Evolutionary conservation across 92 coral and sea anemone genomes (phyloP), one percentile per base, ranked within the genome.

Genomic region (Phenganax stokvisi): DNA sequence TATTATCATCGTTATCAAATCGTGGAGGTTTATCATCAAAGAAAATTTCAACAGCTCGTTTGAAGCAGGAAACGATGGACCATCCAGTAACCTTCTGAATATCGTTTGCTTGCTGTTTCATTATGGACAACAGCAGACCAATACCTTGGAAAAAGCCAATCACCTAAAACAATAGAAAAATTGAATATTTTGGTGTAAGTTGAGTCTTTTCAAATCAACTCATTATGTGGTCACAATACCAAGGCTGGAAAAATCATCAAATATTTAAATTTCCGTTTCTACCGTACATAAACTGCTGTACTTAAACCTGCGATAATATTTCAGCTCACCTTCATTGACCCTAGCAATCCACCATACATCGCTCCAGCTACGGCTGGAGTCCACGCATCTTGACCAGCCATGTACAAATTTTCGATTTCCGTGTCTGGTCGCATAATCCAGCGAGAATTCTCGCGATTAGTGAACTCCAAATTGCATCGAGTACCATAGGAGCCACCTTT

Each of bases 361-460:
- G 77, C 77, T 51, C 77, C 77, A 73, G 77, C 77, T n/a, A 73
- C 77, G 15, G 77, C 77, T 28, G 77, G 77, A 20, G 77, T 73
- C 77, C 77, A 73, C 58, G 77, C 77, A 13, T 73, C 77, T 29
- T 73, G 77, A 73, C 77, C 77, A 16, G 77, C 77, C 77, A 73
- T 73, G n/a, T 52, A 73, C 31, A 73, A 58, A 56, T 73, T 73
- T 51, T 57, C n/a, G 5, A 73, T 73, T 56, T 73, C 77, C 16
- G 77, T 73, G 51, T 73, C 77, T 0, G 77, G 77, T 56, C 77
- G 51, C 77, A 73, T 73, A 47, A 73, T 73, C 77, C 77, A 73
- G 8, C 77, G 51, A 9, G 77, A 73, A 73, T 73, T 73, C 12
- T 73, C 77, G 31, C 77, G 77, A 51, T 73, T 73, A 54, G 77